phyloP scores from a whole-genome alignment of 2,797 vertebrate genomes.

The Molossus molossus region DNA sequence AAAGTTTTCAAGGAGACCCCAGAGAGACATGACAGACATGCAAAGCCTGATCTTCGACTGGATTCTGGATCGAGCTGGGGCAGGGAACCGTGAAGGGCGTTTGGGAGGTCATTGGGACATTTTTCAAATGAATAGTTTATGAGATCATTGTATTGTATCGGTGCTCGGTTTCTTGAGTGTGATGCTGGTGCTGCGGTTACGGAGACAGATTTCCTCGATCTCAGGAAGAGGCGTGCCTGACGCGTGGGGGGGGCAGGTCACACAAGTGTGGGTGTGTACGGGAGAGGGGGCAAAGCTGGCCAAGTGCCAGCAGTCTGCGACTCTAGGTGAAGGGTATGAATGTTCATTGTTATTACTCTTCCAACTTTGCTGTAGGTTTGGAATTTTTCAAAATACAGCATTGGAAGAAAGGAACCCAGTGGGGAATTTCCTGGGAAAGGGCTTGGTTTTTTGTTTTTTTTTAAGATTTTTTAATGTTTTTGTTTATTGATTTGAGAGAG shows the following conservation, averaged over 20 bases:
- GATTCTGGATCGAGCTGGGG: not conserved
- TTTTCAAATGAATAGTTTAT: not conserved
- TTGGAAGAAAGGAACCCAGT: not conserved
- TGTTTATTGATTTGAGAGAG: no score
- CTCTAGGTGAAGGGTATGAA: not conserved
- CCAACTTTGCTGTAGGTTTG: not conserved
- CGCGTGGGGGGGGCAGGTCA: not conserved
- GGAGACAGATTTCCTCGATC: not conserved
- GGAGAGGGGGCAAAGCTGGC: not conserved
- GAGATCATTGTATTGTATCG: not conserved
- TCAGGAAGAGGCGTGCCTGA: not conserved
- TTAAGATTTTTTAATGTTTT: no score
- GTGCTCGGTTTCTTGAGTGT: not conserved
- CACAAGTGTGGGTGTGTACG: fast-evolving
- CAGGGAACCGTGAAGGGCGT: not conserved
- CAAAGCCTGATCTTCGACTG: not conserved
- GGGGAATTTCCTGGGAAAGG: not conserved
- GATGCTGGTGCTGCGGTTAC: not conserved
- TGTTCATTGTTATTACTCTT: not conserved
- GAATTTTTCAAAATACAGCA: not conserved
- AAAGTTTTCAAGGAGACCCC: not conserved
- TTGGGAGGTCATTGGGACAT: not conserved
- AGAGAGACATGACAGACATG: not conserved
- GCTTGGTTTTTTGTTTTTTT: not conserved
- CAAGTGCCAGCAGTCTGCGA: not conserved